phyloP scores from a whole-genome alignment of 2,888 invertebrate genomes.

The Incurvaria masculella region DNA sequence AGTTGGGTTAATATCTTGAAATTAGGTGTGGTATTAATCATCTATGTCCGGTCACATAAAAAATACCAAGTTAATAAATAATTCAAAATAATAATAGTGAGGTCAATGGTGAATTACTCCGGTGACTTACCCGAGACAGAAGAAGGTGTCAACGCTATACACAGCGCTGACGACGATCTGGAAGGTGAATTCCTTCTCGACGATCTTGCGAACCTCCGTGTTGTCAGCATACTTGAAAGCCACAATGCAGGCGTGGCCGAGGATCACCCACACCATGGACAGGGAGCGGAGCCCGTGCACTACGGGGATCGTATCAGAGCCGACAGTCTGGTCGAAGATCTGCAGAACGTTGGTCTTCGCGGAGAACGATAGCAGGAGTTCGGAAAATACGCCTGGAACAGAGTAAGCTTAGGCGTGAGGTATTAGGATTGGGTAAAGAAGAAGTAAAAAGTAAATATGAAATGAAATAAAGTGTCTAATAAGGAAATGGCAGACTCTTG shows the following conservation, averaged over 20 bases:
- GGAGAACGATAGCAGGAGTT: slow-evolving; percentile 75
- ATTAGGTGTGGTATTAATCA: too few relatives aligned
- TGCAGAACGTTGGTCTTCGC: slow-evolving; percentile 74
- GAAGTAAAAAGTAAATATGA: too few relatives aligned
- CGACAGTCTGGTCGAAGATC: slow-evolving; percentile 75
- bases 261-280: slow-evolving; percentile 69
- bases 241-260: slow-evolving; percentile 74
- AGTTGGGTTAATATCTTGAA: too few relatives aligned
- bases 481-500: too few relatives aligned
- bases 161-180: slow-evolving; percentile 78
- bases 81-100: too few relatives aligned
- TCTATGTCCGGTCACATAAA: too few relatives aligned
- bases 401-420: too few relatives aligned
- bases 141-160: slow-evolving; percentile 80
- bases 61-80: too few relatives aligned
- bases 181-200: slow-evolving; percentile 75
- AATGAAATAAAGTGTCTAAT: too few relatives aligned
- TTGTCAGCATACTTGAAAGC: slow-evolving; percentile 85
- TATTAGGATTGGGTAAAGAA: too few relatives aligned
- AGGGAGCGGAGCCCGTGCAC: slow-evolving; percentile 66
- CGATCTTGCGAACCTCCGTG: slow-evolving; percentile 66
- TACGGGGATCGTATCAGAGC: slow-evolving; percentile 75
- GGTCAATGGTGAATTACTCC: too few relatives aligned
- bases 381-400: slow-evolving; percentile 57
- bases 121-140: slow-evolving; percentile 61